These are phyloP conservation scores for Vicugna pacos DNA, from an alignment of 2,113 vertebrate species.

Conservation along the genomic window DNA sequence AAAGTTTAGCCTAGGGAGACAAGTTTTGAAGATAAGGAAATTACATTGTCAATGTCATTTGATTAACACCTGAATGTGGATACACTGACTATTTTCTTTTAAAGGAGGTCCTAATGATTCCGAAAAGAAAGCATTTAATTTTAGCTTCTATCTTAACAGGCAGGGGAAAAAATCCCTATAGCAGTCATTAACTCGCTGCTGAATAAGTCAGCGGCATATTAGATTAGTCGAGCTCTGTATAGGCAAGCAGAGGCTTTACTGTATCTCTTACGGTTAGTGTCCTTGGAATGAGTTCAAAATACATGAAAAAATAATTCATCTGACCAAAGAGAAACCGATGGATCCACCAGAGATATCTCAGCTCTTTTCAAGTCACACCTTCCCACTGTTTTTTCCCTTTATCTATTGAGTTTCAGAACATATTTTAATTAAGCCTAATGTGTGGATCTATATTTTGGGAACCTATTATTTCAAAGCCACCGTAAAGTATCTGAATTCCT, in stretches of 20 bases:
- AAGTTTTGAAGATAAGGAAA: constrained; percentile 81
- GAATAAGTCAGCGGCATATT: constrained; percentile 59
- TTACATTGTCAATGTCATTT: constrained; percentile 76
- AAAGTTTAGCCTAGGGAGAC: constrained; percentile 78
- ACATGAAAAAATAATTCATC: not conserved
- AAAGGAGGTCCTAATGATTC: constrained; percentile 76
- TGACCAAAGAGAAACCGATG: not conserved
- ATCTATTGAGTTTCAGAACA: constrained; percentile 23
- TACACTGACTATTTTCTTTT: constrained; percentile 80
- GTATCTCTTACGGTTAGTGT: constrained; percentile 52
- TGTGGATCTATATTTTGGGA: not conserved
- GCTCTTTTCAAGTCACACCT: not conserved
- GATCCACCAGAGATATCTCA: not conserved
- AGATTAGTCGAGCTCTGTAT: constrained; percentile 64
- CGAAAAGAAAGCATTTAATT: constrained; percentile 85
- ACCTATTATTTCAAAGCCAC: constrained; percentile 18
- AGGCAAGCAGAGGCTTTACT: constrained; percentile 61
- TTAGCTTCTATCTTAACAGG: constrained; percentile 81
- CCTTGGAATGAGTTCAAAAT: constrained; percentile 67
- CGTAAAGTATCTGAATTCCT: constrained; percentile 12
- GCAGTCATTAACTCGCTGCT: constrained; percentile 75
- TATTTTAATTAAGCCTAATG: constrained; percentile 50
- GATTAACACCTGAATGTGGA: constrained; percentile 82
- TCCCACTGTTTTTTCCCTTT: not conserved
- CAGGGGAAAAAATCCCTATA: constrained; percentile 79